These are phyloP conservation scores for Pangasius krempfi DNA, from an alignment of 2,797 vertebrate species.

Conservation along the genomic window DNA sequence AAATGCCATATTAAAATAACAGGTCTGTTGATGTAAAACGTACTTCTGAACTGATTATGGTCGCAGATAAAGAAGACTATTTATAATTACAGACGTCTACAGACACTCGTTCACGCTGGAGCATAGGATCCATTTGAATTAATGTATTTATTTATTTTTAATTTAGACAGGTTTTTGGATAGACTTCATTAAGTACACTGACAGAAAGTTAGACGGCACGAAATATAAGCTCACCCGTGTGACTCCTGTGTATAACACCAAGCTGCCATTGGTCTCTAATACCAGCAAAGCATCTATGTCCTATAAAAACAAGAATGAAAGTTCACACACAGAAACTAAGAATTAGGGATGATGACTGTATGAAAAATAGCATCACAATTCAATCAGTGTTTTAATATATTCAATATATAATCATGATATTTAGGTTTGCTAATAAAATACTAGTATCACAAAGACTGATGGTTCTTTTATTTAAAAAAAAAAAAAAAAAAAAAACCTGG, in stretches of 20 bases:
- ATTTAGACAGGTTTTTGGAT: background rate
- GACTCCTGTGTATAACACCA: conserved; percentile 92
- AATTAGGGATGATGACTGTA: background rate
- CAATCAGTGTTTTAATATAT: background rate
- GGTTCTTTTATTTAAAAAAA: too few relatives aligned
- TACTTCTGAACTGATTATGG: conserved; percentile 1
- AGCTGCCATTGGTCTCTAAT: conserved; percentile 88
- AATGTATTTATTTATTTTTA: too few relatives aligned
- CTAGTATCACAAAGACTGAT: background rate
- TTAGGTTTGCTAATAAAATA: background rate
- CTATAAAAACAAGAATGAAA: conserved; percentile 65
- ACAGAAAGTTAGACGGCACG: background rate
- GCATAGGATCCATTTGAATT: too few relatives aligned
- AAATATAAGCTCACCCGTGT: conserved; percentile 79
- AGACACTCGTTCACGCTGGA: background rate
- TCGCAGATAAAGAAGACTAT: background rate
- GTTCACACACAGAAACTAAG: conserved; percentile 3
- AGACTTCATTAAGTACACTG: background rate
- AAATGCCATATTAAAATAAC: background rate
- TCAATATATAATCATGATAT: background rate
- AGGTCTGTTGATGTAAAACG: background rate
- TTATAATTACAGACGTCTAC: background rate
- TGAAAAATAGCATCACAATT: background rate
- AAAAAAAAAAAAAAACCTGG: too few relatives aligned
- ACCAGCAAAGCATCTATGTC: conserved; percentile 88